Percentiles rank a stretch among this genome's conserved stretches.
phyloP scores from a whole-genome alignment of 2,113 vertebrate species.

The Paradoxurus hermaphroditus region DNA sequence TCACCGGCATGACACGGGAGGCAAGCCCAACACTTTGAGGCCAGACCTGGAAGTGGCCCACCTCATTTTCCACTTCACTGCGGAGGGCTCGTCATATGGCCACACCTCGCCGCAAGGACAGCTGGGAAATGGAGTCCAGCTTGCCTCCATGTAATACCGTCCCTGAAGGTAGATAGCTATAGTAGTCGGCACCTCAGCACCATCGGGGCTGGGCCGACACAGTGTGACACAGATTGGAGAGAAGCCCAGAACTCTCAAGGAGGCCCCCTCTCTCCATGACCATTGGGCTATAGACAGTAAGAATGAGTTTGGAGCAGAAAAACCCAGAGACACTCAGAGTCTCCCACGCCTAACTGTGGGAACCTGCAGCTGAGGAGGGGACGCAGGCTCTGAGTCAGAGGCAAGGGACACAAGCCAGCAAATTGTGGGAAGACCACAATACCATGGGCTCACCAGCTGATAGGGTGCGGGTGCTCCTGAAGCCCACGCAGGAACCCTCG shows the following conservation, averaged over 20 bases:
- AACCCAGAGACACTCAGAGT: background rate
- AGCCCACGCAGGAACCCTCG: background rate
- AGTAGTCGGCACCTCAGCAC: background rate
- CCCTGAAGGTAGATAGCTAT: background rate
- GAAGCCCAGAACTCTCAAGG: background rate
- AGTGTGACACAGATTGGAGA: background rate
- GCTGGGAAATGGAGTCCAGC: background rate
- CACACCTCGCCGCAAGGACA: background rate
- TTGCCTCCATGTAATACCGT: background rate
- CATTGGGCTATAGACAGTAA: background rate
- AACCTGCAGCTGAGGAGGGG: background rate
- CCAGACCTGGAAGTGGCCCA: background rate
- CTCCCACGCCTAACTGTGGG: background rate
- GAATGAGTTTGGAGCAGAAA: background rate
- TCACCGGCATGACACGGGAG: background rate
- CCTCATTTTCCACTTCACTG: rapidly evolving
- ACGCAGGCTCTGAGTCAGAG: background rate
- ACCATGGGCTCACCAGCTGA: background rate
- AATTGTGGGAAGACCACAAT: background rate
- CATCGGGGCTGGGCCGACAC: background rate
- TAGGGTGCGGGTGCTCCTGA: background rate
- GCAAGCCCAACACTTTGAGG: background rate
- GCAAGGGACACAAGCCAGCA: background rate
- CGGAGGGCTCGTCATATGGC: background rate
- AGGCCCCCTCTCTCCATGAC: background rate